These are phyloP conservation scores for Echinops telfairi DNA, from an alignment of 2,113 vertebrate genomes.

Conservation along the genomic window DNA sequence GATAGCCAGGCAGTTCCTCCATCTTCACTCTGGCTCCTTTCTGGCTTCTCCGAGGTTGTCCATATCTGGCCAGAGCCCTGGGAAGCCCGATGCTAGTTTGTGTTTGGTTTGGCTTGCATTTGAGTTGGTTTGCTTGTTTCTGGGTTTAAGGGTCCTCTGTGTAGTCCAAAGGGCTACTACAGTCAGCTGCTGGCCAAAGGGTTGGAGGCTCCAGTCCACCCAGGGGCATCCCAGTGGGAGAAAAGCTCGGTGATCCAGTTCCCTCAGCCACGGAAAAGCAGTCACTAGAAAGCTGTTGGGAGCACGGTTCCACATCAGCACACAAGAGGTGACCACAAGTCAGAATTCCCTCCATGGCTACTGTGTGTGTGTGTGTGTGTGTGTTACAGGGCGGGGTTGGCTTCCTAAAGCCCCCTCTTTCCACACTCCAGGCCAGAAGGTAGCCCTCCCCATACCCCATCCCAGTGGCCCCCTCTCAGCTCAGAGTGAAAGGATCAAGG, in stretches of 20 bases:
- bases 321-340: not conserved
- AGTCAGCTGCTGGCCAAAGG: not conserved
- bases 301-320: not conserved
- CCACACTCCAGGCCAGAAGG: not conserved
- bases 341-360: not conserved
- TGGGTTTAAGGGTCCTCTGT: not conserved
- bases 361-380: not conserved
- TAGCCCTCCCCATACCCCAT: not conserved
- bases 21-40: accelerated
- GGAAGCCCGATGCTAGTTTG: not conserved
- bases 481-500: not conserved
- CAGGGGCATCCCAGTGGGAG: not conserved
- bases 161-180: not conserved
- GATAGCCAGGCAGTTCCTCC: accelerated
- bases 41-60: not conserved
- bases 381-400: not conserved
- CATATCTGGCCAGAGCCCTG: too few species aligned
- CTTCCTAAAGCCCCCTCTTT: not conserved
- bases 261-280: not conserved
- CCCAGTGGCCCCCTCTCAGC: not conserved
- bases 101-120: not conserved
- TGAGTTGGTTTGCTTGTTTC: not conserved
- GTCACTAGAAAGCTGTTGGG: not conserved
- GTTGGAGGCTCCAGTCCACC: not conserved
- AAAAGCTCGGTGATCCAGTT: not conserved